A percentile compares a stretch with the other conserved stretches of the same genome.
These are phyloP conservation scores for Idaea aversata DNA, from an alignment of 2,888 invertebrate genomes.

Conservation along the genomic window DNA sequence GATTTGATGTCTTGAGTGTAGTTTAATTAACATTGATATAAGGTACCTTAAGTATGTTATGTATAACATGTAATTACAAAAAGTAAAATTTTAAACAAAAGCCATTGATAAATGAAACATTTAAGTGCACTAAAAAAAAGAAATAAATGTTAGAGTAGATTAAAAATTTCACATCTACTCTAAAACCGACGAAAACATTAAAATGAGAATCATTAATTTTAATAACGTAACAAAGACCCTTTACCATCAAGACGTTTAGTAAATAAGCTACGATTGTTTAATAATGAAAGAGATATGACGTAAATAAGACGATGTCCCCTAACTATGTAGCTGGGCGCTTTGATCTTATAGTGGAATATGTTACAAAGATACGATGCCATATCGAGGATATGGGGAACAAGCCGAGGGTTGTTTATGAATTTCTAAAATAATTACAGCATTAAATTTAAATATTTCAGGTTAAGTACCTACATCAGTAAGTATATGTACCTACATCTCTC, in stretches of 20 bases:
- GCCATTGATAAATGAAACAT: no score
- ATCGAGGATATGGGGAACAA: background rate
- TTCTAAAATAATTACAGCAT: background rate
- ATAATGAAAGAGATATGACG: slow-evolving; percentile 35
- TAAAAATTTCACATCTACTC: background rate
- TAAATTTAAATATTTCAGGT: background rate
- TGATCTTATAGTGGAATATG: background rate
- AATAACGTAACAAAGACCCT: slow-evolving; percentile 29
- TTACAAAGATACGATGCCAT: background rate
- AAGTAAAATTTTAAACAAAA: no score
- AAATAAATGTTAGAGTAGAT: background rate
- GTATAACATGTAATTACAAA: no score
- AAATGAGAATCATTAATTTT: slow-evolving; percentile 9
- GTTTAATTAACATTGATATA: no score
- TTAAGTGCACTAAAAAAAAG: no score
- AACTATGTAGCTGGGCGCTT: background rate
- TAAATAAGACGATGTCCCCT: background rate
- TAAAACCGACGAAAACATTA: background rate
- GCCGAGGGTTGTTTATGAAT: background rate
- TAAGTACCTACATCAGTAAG: no score
- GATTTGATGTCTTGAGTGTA: background rate
- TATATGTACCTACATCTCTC: no score
- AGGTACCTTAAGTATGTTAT: no score
- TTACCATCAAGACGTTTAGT: slow-evolving; percentile 19
- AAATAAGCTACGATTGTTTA: slow-evolving; percentile 41